Percentiles rank a stretch among this genome's conserved stretches.
Evolutionary conservation across 1,140 invertebrate genomes (phyloP).

Genomic region (Mactra quadrangularis): DNA sequence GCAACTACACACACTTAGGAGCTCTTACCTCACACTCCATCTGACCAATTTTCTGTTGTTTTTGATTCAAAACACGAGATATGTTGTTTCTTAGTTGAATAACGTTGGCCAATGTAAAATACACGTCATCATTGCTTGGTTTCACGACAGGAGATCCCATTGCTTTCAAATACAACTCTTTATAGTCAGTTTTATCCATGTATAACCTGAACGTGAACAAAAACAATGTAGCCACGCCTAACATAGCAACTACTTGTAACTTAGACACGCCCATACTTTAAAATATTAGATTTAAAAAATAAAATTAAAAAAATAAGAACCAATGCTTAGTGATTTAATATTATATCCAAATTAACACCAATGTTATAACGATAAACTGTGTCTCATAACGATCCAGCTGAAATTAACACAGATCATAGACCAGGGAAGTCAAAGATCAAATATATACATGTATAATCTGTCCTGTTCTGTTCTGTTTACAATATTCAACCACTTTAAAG

Average conservation of each 20-base stretch:
- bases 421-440: no score
- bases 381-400: no score
- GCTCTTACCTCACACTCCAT: slow-evolving; percentile 46
- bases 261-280: slow-evolving; percentile 15
- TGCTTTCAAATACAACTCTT: background rate
- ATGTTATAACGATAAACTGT: no score
- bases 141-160: background rate
- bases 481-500: no score
- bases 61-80: slow-evolving; percentile 13
- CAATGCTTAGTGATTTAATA: no score
- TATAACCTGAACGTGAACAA: background rate
- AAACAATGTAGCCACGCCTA: background rate
- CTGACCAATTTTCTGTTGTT: slow-evolving; percentile 47
- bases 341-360: no score
- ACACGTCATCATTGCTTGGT: background rate
- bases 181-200: background rate
- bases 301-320: no score
- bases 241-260: background rate
- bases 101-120: slow-evolving; percentile 1
- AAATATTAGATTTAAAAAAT: no score
- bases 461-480: no score
- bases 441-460: no score
- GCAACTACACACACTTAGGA: no score
- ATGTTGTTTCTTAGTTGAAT: slow-evolving; percentile 34
- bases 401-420: no score